phyloP scores from a whole-genome alignment of 1,140 invertebrate species.

The Zaprionus ghesquierei region DNA sequence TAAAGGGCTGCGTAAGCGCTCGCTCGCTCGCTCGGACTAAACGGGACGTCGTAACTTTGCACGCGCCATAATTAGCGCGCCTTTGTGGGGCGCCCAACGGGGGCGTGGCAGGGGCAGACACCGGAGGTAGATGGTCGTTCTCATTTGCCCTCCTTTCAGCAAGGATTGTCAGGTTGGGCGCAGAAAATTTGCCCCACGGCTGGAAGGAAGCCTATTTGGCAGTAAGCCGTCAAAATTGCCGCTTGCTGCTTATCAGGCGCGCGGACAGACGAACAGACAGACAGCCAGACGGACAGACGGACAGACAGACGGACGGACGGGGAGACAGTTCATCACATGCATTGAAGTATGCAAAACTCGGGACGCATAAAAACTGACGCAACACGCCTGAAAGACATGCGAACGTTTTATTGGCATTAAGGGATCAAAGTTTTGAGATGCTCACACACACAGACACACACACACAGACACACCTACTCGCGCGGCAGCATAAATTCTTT shows the following conservation, averaged over 20 bases:
- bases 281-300: not conserved
- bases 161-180: slow-evolving; percentile 16
- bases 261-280: slow-evolving; percentile 27
- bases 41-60: slow-evolving; percentile 44
- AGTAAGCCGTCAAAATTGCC: slow-evolving; percentile 54
- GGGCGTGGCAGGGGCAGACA: not conserved
- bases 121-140: slow-evolving; percentile 12
- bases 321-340: slow-evolving; percentile 69
- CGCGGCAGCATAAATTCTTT: slow-evolving; percentile 58
- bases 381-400: slow-evolving; percentile 73
- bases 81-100: slow-evolving; percentile 37
- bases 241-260: slow-evolving; percentile 58
- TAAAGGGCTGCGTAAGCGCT: slow-evolving; percentile 68
- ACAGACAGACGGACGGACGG: not conserved
- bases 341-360: slow-evolving; percentile 63
- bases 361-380: slow-evolving; percentile 68
- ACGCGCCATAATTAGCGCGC: slow-evolving; percentile 74
- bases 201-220: slow-evolving; percentile 21
- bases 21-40: slow-evolving; percentile 34
- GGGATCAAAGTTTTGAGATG: slow-evolving; percentile 67
- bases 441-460: slow-evolving; percentile 11
- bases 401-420: slow-evolving; percentile 80
- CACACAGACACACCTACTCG: not conserved
- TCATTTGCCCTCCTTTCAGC: slow-evolving; percentile 64
- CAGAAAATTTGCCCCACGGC: slow-evolving; percentile 6